Conservation (phyloP, 2,113 vertebrate species). For the rat (Rattus norvegicus) region DNA sequence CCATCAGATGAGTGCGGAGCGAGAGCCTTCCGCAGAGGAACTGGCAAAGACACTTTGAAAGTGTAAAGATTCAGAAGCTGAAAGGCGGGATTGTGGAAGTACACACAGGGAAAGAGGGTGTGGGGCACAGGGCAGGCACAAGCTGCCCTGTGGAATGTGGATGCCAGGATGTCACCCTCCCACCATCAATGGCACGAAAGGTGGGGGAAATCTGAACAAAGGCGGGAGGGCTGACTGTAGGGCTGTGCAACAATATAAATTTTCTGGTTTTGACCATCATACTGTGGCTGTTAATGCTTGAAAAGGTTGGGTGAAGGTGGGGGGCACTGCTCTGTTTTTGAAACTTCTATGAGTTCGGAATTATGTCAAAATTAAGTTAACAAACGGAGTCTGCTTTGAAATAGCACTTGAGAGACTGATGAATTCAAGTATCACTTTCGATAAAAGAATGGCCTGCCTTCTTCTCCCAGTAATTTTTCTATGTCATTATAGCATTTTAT, state of each 20-base stretch:
- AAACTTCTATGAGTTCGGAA: not conserved
- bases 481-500: not conserved
- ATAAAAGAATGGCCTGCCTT: not conserved
- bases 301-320: not conserved
- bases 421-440: not conserved
- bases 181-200: not conserved
- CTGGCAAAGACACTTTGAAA: not conserved
- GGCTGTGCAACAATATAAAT: not conserved
- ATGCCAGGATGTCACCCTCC: no score
- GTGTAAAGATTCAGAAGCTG: not conserved
- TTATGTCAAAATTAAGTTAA: slow-evolving; percentile 19
- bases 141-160: not conserved
- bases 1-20: not conserved
- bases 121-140: not conserved
- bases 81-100: not conserved
- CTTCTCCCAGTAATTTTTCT: not conserved
- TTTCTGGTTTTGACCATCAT: no score
- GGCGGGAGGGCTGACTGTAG: not conserved
- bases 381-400: not conserved
- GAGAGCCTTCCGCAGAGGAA: not conserved
- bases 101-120: not conserved
- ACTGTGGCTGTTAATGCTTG: not conserved
- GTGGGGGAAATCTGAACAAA: not conserved
- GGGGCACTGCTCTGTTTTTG: not conserved
- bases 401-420: not conserved